These are phyloP conservation scores for Paramisgurnus dabryanus DNA, from an alignment of 2,113 vertebrate species.

Conservation along the genomic window DNA sequence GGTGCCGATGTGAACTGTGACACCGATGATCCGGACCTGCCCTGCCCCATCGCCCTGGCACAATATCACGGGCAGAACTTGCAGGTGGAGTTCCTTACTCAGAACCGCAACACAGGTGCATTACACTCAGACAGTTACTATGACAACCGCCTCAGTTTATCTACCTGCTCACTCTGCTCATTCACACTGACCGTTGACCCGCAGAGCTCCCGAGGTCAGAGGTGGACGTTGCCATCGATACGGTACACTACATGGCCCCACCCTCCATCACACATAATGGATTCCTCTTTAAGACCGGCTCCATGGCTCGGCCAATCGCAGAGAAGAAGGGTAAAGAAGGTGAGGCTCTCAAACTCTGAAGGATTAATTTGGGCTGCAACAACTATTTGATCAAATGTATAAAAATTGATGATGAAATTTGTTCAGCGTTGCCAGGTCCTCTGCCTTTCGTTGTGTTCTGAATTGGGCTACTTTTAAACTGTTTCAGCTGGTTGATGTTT, in stretches of 20 bases:
- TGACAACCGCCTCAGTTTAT: neutral
- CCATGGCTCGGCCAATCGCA: conserved; percentile 78
- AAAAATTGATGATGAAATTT: too few relatives aligned
- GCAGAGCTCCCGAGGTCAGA: conserved; percentile 83
- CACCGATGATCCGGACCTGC: conserved; percentile 76
- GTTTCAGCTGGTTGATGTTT: too few relatives aligned
- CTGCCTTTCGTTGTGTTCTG: too few relatives aligned
- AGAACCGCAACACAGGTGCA: conserved; percentile 87
- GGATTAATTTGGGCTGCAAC: too few relatives aligned
- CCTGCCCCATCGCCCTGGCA: conserved; percentile 79
- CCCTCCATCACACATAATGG: conserved; percentile 85
- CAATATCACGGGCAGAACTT: conserved; percentile 78
- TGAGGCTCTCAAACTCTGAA: conserved; percentile 49
- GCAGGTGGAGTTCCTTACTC: conserved; percentile 88
- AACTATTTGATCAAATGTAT: too few relatives aligned
- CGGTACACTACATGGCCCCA: conserved; percentile 74
- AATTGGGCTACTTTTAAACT: too few relatives aligned
- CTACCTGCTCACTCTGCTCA: neutral
- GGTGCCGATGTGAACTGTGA: conserved; percentile 86
- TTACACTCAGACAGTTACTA: neutral
- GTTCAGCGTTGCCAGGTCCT: too few relatives aligned
- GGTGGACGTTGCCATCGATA: conserved; percentile 63
- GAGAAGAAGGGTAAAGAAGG: conserved; percentile 88
- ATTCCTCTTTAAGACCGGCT: conserved; percentile 90
- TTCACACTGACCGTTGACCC: neutral